Evolutionary conservation across 2,888 invertebrate genomes (phyloP).

Genomic region (Portevinia maculata): DNA sequence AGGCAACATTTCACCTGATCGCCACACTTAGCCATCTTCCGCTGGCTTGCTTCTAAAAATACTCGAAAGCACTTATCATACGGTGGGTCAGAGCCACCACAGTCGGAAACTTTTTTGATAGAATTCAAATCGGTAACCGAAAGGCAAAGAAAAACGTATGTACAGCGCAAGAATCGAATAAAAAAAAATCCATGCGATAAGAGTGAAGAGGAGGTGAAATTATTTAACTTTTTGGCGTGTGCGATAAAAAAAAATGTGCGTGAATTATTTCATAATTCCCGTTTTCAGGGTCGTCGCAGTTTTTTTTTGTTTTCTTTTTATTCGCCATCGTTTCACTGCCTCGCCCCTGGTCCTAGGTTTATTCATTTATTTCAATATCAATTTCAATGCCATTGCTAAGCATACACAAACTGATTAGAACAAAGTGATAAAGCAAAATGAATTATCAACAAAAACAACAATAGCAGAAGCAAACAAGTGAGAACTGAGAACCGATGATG

Average conservation of each 20-base stretch:
- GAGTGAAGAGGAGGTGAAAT: slow-evolving; percentile 23
- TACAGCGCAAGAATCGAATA: neutral
- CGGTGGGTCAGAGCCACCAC: too few relatives aligned
- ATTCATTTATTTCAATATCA: too few relatives aligned
- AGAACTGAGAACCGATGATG: neutral
- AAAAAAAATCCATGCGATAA: slow-evolving; percentile 31
- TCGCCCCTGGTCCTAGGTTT: neutral
- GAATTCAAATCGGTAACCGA: too few relatives aligned
- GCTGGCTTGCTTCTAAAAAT: too few relatives aligned
- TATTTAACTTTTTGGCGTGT: slow-evolving; percentile 50
- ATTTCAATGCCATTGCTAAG: slow-evolving; percentile 70
- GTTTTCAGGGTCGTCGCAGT: slow-evolving; percentile 55
- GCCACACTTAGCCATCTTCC: too few relatives aligned
- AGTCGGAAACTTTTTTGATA: too few relatives aligned
- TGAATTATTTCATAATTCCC: slow-evolving; percentile 63
- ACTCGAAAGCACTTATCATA: too few relatives aligned
- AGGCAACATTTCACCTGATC: too few relatives aligned
- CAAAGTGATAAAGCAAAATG: slow-evolving; percentile 64
- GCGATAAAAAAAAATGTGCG: slow-evolving; percentile 53
- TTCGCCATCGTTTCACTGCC: neutral
- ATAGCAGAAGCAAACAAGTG: neutral
- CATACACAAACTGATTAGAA: slow-evolving; percentile 70
- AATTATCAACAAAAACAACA: slow-evolving; percentile 62
- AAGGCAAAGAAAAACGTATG: neutral
- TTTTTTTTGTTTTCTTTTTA: slow-evolving; percentile 2